Percentiles rank a stretch among this genome's conserved stretches.
Conservation (phyloP, 2,113 vertebrate genomes). For the Lamprotornis superbus region DNA sequence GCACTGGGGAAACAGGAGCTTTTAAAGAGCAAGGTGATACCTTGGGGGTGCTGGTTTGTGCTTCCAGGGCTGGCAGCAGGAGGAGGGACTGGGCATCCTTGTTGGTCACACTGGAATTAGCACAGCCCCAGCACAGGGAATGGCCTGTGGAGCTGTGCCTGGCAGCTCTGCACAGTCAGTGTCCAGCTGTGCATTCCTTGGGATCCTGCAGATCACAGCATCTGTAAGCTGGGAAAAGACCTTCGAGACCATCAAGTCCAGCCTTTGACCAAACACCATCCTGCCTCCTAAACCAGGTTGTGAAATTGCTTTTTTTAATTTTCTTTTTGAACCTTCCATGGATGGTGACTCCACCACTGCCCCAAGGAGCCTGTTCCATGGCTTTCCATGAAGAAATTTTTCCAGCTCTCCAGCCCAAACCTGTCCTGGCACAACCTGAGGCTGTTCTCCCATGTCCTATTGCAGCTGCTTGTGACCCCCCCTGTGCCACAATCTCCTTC, state of each 20-base stretch:
- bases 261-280: background rate
- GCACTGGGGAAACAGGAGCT: background rate
- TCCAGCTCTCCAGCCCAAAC: background rate
- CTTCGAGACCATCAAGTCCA: background rate
- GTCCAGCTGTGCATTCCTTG: fast-evolving
- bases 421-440: background rate
- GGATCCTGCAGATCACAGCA: background rate
- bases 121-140: background rate
- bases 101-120: too few relatives aligned
- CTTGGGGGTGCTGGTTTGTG: background rate
- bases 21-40: background rate
- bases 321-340: background rate
- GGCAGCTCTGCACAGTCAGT: background rate
- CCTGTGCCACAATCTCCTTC: too few relatives aligned
- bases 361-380: background rate
- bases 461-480: too few relatives aligned
- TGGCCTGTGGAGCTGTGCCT: background rate
- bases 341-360: background rate
- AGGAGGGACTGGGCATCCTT: background rate
- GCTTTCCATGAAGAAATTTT: background rate
- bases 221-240: background rate
- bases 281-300: background rate
- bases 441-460: fast-evolving
- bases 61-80: background rate
- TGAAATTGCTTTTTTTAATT: background rate